phyloP scores from a whole-genome alignment of 1,140 invertebrate genomes.

The Sycobia sp. region DNA sequence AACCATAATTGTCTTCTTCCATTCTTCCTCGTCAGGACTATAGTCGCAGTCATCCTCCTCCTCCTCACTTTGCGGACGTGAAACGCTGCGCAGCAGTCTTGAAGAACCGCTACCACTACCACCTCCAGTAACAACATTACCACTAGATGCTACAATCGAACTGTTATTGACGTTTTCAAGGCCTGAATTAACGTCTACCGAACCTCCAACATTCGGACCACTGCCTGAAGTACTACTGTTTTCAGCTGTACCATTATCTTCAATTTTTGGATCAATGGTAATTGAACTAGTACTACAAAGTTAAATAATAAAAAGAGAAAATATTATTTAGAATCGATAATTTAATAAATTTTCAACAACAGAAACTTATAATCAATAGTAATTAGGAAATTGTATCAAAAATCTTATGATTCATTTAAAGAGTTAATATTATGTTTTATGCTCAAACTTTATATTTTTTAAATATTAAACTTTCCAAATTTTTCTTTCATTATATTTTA shows the following conservation, averaged over 20 bases:
- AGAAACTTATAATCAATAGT: too few relatives aligned
- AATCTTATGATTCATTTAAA: too few relatives aligned
- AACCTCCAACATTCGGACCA: neutral
- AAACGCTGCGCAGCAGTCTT: conserved; percentile 65
- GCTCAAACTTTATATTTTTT: too few relatives aligned
- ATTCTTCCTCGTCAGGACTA: conserved; percentile 77
- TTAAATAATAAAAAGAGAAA: neutral
- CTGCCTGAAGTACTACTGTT: neutral
- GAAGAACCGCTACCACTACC: conserved; percentile 49
- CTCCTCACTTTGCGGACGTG: conserved; percentile 70
- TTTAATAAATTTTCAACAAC: neutral
- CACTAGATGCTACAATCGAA: conserved; percentile 43
- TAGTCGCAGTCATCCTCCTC: conserved; percentile 79
- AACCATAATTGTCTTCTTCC: conserved; percentile 92
- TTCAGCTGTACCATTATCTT: neutral
- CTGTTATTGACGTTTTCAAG: conserved; percentile 34
- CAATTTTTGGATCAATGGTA: conserved; percentile 5
- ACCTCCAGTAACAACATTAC: conserved; percentile 45
- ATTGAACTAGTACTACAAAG: neutral
- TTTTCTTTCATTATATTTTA: too few relatives aligned
- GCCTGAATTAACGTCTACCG: conserved; percentile 26
- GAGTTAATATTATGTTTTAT: too few relatives aligned
- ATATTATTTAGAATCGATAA: neutral
- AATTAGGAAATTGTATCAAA: too few relatives aligned
- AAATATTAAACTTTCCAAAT: too few relatives aligned